Base-by-base conservation (phyloP, 2,888 invertebrate species). In the Dendrolimus houi region DNA sequence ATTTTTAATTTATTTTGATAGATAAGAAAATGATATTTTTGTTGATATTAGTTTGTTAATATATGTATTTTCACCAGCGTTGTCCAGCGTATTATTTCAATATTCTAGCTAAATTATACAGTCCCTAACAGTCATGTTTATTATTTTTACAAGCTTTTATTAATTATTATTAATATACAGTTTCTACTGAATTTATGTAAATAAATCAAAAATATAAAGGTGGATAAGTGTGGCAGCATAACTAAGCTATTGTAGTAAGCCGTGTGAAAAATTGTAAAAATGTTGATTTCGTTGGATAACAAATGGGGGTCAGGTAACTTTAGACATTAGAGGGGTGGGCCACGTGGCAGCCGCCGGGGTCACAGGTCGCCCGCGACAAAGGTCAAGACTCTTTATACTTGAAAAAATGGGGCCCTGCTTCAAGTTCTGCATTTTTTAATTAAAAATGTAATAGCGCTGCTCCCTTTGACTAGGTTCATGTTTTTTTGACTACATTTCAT, bases 271-370 rank as follows among this genome's bases (percentile, higher is more conserved):
- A 74, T 73, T 73, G 29, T 29, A 70, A 72, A 75, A 72, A 78
- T 74, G 72, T 69, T 72, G 64, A 72, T 74, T 71, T 70, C 61
- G 62, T 70, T 71, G 69, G 65, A 59, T 67, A 72, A 78, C 68
- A 74, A 75, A 75, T 70, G 65, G 68, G 78, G 81, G 76, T 75
- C 69, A 70, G 57, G 67, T 71, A 67, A 64, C 67, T 63, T 62
- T 62, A 66, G 66, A 64, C 64, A 58, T 58, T 63, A 69, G 69
- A 65, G 66, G 68, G 59, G 66, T 63, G 64, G 68, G 77, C 82
- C 87, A 85, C 87, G 87, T 85, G 87, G 79, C 83, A 58, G 64
- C 41, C 65, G 63, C 58, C 61, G 76, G 77, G 84, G 83, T 85
- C 81, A 80, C 70, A 77, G 82, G 81, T 83, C 81, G 77, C 69